Percentiles rank a stretch among this genome's conserved stretches.
Conservation (phyloP, 2,113 vertebrate species). For the Corydoras sp. region DNA sequence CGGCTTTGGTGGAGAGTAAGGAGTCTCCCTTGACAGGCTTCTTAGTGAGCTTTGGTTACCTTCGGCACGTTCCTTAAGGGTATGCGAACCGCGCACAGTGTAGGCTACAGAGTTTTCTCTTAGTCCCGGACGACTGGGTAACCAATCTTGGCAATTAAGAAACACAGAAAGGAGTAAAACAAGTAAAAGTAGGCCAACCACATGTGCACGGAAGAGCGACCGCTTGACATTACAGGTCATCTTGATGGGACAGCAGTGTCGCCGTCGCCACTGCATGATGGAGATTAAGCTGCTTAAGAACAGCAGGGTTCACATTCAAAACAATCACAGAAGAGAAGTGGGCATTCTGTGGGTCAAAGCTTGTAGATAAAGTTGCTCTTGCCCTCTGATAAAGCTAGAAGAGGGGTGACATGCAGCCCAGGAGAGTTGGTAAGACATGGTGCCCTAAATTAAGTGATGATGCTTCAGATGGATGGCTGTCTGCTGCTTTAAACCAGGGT, state of each 20-base stretch:
- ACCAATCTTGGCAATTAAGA: slow-evolving; percentile 87
- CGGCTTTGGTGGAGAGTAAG: slow-evolving; percentile 73
- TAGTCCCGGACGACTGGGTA: slow-evolving; percentile 75
- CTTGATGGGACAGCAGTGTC: slow-evolving; percentile 91
- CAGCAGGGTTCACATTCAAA: slow-evolving; percentile 52
- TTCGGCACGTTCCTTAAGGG: slow-evolving; percentile 70
- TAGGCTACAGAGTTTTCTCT: slow-evolving; percentile 88
- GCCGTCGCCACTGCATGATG: slow-evolving; percentile 97
- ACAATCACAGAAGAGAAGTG: slow-evolving; percentile 64
- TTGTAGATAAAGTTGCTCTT: slow-evolving; percentile 47
- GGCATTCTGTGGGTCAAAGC: slow-evolving; percentile 58
- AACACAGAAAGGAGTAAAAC: slow-evolving; percentile 87
- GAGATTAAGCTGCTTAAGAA: slow-evolving; percentile 71
- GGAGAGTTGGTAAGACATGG: slow-evolving; percentile 41
- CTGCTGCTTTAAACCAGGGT: slow-evolving; percentile 27
- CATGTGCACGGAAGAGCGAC: slow-evolving; percentile 87
- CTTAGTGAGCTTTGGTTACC: slow-evolving; percentile 83
- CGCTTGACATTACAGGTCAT: slow-evolving; percentile 94
- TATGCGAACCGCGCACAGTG: slow-evolving; percentile 81
- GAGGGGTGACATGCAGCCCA: slow-evolving; percentile 41
- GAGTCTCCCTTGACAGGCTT: slow-evolving; percentile 76
- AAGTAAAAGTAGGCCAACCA: slow-evolving; percentile 81
- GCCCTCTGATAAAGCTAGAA: slow-evolving; percentile 69
- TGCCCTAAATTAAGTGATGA: slow-evolving; percentile 51
- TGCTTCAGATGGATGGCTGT: slow-evolving; percentile 39